Conservation (phyloP, 2,113 vertebrate species). For the Apteryx owenii region DNA sequence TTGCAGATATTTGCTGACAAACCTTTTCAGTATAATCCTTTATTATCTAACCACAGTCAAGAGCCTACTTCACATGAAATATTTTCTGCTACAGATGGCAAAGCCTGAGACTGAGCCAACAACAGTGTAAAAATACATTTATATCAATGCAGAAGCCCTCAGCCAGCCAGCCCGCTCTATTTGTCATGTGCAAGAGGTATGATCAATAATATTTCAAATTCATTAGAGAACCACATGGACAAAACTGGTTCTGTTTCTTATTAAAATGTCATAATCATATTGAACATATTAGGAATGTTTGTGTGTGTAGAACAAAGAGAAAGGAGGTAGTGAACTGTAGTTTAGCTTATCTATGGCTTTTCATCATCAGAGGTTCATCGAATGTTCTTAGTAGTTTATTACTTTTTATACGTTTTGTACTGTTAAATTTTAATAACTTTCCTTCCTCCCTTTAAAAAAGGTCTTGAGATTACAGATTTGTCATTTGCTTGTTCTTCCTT, state of each 20-base stretch:
- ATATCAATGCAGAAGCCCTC: not conserved
- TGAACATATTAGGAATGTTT: not conserved
- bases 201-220: not conserved
- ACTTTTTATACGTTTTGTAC: not conserved
- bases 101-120: slow-evolving; percentile 29
- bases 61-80: slow-evolving; percentile 47
- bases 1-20: slow-evolving; percentile 42
- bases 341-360: not conserved
- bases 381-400: not conserved
- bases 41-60: slow-evolving; percentile 27
- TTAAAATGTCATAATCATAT: not conserved
- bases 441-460: not conserved
- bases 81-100: slow-evolving; percentile 64
- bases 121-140: slow-evolving; percentile 42
- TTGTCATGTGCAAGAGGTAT: not conserved
- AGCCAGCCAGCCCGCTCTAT: not conserved
- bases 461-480: no score
- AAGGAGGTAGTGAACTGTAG: not conserved
- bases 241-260: not conserved
- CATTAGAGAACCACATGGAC: not conserved
- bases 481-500: not conserved
- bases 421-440: not conserved
- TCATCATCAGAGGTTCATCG: not conserved
- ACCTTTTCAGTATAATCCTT: slow-evolving; percentile 38
- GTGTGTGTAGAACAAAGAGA: not conserved